Conservation (phyloP, 2,113 vertebrate genomes). For the Odontophorus gujanensis region DNA sequence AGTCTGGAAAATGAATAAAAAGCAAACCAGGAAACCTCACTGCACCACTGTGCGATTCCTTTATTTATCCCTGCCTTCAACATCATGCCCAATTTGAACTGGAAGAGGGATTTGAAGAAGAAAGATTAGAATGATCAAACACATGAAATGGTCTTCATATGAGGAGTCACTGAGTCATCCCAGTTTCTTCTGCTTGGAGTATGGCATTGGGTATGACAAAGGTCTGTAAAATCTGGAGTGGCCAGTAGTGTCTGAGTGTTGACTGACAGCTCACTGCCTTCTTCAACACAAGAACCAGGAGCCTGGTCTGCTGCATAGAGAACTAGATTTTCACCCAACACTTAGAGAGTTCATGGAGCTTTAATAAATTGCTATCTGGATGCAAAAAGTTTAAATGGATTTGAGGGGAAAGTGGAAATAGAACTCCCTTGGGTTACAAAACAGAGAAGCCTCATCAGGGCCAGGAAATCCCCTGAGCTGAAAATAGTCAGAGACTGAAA, state of each 20-base stretch:
- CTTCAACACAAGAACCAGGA: background rate
- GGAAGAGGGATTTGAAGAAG: background rate
- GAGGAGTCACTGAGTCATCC: background rate
- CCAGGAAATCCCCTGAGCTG: slow-evolving; percentile 22
- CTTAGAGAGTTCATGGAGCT: background rate
- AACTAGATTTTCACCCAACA: background rate
- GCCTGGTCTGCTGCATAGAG: background rate
- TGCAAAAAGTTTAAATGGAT: background rate
- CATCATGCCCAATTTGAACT: background rate
- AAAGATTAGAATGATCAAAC: background rate
- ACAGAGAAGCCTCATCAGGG: background rate
- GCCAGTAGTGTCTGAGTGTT: background rate
- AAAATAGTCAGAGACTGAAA: background rate
- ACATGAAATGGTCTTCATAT: background rate
- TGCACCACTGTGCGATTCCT: background rate
- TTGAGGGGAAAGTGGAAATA: background rate
- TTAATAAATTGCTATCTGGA: background rate
- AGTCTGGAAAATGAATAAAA: slow-evolving; percentile 7
- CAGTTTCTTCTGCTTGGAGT: background rate
- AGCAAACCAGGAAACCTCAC: background rate
- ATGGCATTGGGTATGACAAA: background rate
- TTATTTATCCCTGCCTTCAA: background rate
- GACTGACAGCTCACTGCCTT: background rate
- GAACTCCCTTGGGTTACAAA: background rate
- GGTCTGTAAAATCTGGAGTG: background rate